Conservation (phyloP, 2,888 invertebrate genomes). For the Micoletzkya japonica region DNA sequence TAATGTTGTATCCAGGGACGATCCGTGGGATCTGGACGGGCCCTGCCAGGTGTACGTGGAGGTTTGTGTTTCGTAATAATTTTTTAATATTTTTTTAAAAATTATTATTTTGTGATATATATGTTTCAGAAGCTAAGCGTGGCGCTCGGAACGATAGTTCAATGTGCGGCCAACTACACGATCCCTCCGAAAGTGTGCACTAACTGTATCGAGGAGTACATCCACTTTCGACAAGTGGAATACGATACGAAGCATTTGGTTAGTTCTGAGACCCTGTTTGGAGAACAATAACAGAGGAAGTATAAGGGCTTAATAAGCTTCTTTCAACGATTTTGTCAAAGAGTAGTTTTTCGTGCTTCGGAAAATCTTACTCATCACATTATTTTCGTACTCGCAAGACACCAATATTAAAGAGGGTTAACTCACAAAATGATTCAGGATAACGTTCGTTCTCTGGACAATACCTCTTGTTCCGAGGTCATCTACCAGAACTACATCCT, state of each 20-base stretch:
- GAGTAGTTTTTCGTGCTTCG: too few species aligned
- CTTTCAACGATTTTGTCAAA: too few species aligned
- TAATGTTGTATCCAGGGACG: conserved; percentile 14
- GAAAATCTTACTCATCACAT: too few species aligned
- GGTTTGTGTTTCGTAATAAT: conserved; percentile 31
- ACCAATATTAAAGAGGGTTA: too few species aligned
- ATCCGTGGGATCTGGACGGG: conserved; percentile 55
- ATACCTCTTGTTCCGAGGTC: conserved; percentile 54
- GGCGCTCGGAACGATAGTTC: conserved; percentile 39
- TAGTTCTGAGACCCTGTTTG: conserved; percentile 2
- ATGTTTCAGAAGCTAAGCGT: conserved; percentile 18
- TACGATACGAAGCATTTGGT: conserved; percentile 56
- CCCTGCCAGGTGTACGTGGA: conserved; percentile 57
- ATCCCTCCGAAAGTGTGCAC: conserved; percentile 62
- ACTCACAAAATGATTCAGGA: too few species aligned
- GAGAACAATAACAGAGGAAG: background rate
- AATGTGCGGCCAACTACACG: conserved; percentile 57
- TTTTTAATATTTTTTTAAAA: background rate
- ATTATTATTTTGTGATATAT: background rate
- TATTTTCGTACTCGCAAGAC: too few species aligned
- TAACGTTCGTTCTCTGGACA: conserved; percentile 43
- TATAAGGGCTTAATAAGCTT: too few species aligned
- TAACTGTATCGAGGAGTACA: conserved; percentile 57
- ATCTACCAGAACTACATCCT: conserved; percentile 60
- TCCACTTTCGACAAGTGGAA: conserved; percentile 54